These are phyloP conservation scores for Trachurus trachurus DNA, from an alignment of 2,797 vertebrate genomes.

Conservation along the genomic window DNA sequence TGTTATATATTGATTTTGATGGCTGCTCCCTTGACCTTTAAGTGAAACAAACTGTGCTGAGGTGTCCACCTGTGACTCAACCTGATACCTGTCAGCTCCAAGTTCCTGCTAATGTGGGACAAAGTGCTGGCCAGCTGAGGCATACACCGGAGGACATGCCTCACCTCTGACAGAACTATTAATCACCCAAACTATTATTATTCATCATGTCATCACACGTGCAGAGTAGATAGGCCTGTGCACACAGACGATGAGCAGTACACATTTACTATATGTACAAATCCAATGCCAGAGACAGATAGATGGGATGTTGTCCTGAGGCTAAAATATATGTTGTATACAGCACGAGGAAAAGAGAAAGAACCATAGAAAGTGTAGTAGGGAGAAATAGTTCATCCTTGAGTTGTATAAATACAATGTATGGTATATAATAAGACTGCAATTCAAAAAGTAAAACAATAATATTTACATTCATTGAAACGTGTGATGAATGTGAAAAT, in stretches of 20 bases:
- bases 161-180: constrained; percentile 32
- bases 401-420: background rate
- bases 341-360: background rate
- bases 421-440: background rate
- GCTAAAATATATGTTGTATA: constrained; percentile 12
- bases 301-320: constrained; percentile 47
- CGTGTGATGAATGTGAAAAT: background rate
- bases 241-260: constrained; percentile 20
- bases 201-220: constrained; percentile 58
- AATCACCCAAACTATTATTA: constrained; percentile 50
- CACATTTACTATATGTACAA: constrained; percentile 36
- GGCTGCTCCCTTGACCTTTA: constrained; percentile 42
- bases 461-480: background rate
- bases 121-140: constrained; percentile 64
- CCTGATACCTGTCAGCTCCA: constrained; percentile 61
- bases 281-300: constrained; percentile 25
- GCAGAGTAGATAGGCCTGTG: constrained; percentile 15
- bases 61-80: constrained; percentile 53
- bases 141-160: constrained; percentile 20
- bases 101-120: constrained; percentile 62
- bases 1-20: constrained; percentile 29
- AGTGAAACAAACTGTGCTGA: constrained; percentile 52
- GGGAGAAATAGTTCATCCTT: background rate
- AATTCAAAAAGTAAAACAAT: background rate
- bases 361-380: background rate